A percentile compares a stretch with the other conserved stretches of the same genome.
phyloP scores from a whole-genome alignment of 2,797 vertebrate genomes.

The Pteropus rufus region DNA sequence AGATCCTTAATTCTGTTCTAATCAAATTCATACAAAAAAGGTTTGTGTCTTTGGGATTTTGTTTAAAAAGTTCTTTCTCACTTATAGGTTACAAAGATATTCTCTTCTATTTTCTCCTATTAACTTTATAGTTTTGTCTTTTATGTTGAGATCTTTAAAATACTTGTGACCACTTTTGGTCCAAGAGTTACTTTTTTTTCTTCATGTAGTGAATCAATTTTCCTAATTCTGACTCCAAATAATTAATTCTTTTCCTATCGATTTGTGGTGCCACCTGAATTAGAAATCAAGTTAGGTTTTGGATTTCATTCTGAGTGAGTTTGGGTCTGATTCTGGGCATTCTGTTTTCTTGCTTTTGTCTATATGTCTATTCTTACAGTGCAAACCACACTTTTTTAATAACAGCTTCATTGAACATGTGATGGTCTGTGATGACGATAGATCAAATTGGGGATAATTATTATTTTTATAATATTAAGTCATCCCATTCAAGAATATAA shows the following conservation, averaged over 20 bases:
- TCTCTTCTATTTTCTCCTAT: background rate
- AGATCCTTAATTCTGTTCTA: background rate
- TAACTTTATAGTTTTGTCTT: background rate
- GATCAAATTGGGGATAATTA: background rate
- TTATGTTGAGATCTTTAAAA: background rate
- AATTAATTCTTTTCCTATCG: background rate
- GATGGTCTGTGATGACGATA: background rate
- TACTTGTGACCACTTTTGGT: background rate
- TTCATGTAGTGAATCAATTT: background rate
- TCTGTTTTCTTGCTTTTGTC: background rate
- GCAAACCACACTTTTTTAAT: background rate
- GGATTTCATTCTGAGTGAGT: background rate
- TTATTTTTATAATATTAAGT: constrained; percentile 9
- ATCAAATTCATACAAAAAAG: background rate
- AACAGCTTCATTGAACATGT: background rate
- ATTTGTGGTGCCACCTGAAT: background rate
- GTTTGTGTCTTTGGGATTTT: background rate
- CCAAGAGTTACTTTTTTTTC: background rate
- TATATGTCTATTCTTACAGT: background rate
- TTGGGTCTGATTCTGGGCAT: background rate
- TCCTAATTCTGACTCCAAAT: background rate
- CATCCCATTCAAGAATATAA: background rate
- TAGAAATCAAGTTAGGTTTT: background rate
- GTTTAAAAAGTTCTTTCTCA: background rate
- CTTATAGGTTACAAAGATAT: background rate